Evolutionary conservation across 2,113 vertebrate genomes (phyloP).

Genomic region (Porphyrio hochstetteri): DNA sequence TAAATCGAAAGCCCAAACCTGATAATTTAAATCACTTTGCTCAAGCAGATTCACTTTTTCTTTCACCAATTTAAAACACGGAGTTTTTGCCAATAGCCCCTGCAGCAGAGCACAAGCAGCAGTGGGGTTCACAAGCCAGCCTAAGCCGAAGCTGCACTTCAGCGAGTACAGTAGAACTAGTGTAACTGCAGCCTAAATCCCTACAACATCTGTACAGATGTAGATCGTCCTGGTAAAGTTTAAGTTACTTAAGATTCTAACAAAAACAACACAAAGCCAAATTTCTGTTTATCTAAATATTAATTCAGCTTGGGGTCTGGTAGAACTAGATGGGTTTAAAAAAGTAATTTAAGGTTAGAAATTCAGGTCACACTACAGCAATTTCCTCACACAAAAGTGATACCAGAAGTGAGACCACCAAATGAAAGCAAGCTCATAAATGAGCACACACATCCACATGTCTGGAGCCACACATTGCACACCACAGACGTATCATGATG

Average conservation of each 20-base stretch:
- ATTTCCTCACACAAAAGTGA: neutral
- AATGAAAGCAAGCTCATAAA: neutral
- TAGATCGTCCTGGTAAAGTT: neutral
- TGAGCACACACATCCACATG: rapidly evolving
- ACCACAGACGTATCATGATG: neutral
- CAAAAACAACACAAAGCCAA: neutral
- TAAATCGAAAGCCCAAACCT: neutral
- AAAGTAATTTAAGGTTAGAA: neutral
- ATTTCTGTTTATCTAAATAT: neutral
- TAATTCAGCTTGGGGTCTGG: neutral
- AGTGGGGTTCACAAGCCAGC: neutral
- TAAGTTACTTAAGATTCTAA: neutral
- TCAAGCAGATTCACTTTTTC: neutral
- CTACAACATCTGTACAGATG: neutral
- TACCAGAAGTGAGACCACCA: neutral
- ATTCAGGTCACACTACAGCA: neutral
- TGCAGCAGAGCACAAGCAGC: neutral
- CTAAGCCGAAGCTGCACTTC: neutral
- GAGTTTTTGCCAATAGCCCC: neutral
- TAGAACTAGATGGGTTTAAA: neutral
- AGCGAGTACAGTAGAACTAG: too few species aligned
- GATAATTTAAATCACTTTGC: neutral
- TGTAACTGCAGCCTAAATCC: too few species aligned
- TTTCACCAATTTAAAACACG: neutral
- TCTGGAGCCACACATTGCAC: neutral